A percentile compares a stretch with the other conserved stretches of the same genome.
These are phyloP conservation scores for Abscondita cerata DNA, from an alignment of 2,888 invertebrate species.

Conservation along the genomic window DNA sequence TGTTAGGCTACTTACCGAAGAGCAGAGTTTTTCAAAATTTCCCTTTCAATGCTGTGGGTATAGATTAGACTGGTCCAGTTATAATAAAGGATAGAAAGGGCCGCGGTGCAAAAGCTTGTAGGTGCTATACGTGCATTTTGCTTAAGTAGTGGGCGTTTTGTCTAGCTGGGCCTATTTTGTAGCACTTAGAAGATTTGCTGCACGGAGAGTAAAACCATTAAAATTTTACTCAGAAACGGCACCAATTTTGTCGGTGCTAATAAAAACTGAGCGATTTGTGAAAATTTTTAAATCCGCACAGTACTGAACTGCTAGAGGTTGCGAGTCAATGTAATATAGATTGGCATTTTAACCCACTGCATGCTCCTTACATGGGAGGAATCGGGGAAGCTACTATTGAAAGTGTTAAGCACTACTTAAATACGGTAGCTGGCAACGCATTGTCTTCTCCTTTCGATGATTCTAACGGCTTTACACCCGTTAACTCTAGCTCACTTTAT, in stretches of 20 bases:
- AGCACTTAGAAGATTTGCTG: too few species aligned
- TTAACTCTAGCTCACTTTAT: constrained; percentile 38
- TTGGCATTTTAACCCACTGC: constrained; percentile 41
- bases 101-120: constrained; percentile 32
- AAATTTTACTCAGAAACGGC: constrained; percentile 38
- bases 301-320: too few species aligned
- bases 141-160: constrained; percentile 34
- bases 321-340: too few species aligned
- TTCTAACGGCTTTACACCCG: constrained; percentile 17
- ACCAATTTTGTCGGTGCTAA: constrained; percentile 38
- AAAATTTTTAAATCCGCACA: too few species aligned
- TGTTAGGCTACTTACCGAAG: constrained; percentile 43
- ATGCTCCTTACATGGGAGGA: too few species aligned
- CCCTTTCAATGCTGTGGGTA: constrained; percentile 41
- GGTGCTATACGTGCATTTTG: constrained; percentile 39
- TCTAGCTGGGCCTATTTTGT: constrained; percentile 32
- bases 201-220: constrained; percentile 36
- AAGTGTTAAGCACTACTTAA: constrained; percentile 32
- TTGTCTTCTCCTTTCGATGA: constrained; percentile 29
- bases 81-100: constrained; percentile 39
- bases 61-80: constrained; percentile 44
- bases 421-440: constrained; percentile 23
- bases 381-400: constrained; percentile 38
- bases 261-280: too few species aligned
- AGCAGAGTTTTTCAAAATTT: constrained; percentile 31